These are phyloP conservation scores for Meghimatium bilineatum DNA, from an alignment of 2,888 invertebrate species.

Conservation along the genomic window DNA sequence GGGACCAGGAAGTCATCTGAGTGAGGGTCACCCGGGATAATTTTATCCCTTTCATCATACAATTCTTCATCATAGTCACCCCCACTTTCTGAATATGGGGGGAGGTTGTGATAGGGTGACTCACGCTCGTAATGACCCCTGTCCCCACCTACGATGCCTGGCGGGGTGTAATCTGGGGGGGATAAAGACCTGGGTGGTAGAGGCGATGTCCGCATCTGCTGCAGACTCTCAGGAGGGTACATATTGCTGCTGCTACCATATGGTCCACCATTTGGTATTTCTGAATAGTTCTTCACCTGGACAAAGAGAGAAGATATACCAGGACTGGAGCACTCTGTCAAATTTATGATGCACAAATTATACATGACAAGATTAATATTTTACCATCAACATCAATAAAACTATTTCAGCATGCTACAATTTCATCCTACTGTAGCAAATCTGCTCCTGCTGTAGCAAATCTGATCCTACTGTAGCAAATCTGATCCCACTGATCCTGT, in stretches of 20 bases:
- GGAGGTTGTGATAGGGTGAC: constrained; percentile 49
- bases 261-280: constrained; percentile 43
- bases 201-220: constrained; percentile 43
- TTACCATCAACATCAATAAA: no score
- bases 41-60: constrained; percentile 26
- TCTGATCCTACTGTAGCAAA: no score
- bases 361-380: neutral
- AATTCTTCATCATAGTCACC: constrained; percentile 14
- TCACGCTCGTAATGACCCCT: constrained; percentile 33
- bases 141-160: constrained; percentile 9
- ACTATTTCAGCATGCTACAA: no score
- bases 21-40: constrained; percentile 23
- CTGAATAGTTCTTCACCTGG: constrained; percentile 36
- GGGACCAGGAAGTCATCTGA: constrained; percentile 50
- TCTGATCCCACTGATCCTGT: no score
- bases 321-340: neutral
- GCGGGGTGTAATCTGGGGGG: constrained; percentile 35
- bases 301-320: neutral
- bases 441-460: no score
- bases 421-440: no score
- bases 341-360: neutral
- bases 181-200: constrained; percentile 49
- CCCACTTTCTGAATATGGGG: constrained; percentile 38
- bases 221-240: constrained; percentile 5
- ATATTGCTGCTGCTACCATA: constrained; percentile 31